Percentiles rank a stretch among this genome's conserved stretches.
phyloP scores from a whole-genome alignment of 1,140 invertebrate genomes.

The Mactra quadrangularis region DNA sequence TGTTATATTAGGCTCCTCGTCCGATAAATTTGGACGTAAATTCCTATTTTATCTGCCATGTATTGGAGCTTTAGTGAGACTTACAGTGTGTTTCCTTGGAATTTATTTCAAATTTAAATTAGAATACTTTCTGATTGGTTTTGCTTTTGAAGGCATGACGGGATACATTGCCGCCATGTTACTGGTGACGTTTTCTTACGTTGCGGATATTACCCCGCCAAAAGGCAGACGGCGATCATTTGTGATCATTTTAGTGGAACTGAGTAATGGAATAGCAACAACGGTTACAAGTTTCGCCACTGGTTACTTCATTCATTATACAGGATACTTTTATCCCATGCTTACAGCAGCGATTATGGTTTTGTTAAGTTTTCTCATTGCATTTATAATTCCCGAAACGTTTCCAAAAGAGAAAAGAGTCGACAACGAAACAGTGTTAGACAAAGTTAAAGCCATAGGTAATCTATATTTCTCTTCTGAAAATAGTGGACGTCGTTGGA shows the following conservation, averaged over 20 bases:
- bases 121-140: conserved; percentile 49
- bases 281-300: conserved; percentile 39
- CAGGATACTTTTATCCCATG: conserved; percentile 45
- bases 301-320: conserved; percentile 47
- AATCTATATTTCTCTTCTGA: conserved; percentile 21
- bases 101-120: conserved; percentile 56
- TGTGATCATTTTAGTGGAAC: conserved; percentile 47
- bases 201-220: conserved; percentile 50
- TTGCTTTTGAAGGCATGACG: conserved; percentile 27
- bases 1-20: conserved; percentile 37
- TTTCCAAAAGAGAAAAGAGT: conserved; percentile 33
- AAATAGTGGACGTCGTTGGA: conserved; percentile 44
- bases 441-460: conserved; percentile 34
- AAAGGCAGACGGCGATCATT: conserved; percentile 51
- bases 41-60: conserved; percentile 53
- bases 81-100: neutral
- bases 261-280: conserved; percentile 28
- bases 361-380: neutral
- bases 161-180: conserved; percentile 41
- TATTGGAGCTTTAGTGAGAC: conserved; percentile 37
- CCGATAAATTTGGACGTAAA: conserved; percentile 57
- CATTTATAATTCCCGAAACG: conserved; percentile 33
- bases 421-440: neutral
- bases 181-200: conserved; percentile 38
- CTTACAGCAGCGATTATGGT: conserved; percentile 7